Evolutionary conservation across 2,113 vertebrate genomes (phyloP), one percentile per base, ranked within the genome.

Genomic region (Jaculus jaculus): DNA sequence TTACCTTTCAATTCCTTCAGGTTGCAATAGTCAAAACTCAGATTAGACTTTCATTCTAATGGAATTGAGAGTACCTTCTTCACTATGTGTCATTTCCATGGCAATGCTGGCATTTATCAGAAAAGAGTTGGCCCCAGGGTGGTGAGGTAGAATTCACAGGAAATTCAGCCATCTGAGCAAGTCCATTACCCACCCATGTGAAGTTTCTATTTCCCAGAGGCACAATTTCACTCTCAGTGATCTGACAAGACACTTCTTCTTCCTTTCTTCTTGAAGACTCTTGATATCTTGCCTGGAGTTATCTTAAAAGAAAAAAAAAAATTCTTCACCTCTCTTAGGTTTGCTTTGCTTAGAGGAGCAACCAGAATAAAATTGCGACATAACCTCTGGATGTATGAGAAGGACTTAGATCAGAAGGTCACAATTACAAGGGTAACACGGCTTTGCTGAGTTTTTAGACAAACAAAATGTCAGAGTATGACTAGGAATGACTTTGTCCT

Each of bases 31-130:
- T 6, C 47, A 73, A 95, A 92, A 84, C 34, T 37, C 51, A 84
- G 75, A 82, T 74, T 82, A 37, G 79, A 90, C 71, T 91, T 92
- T 89, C 47, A 87, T 90, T 24, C 6, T 89, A 66, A 79, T 90
- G 7, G 1, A 66, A 13, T 3, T 60, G 34, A 81, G 54, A 81
- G 54, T 86, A 79, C 16, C 5, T 26, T 60, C 75, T 37, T 72
- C 1, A 16, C 34, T 37, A 15, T 32, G 30, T 72, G 28, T 84
- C 61, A 91, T 54, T 68, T 75, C 13, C 37, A 54, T 42, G 30
- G 68, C 87, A 87, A 69, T 51, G 6, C 9, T 77, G n/a, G 47
- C 54, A 69, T 73, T 39, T 2, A 3, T 68, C 28, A 69, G 26
- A 79, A 39, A 66, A 71, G 2, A 79, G 39, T 7, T 15, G 11